Conservation (phyloP, 2,797 vertebrate genomes). For the Halcyon chelicuti region DNA sequence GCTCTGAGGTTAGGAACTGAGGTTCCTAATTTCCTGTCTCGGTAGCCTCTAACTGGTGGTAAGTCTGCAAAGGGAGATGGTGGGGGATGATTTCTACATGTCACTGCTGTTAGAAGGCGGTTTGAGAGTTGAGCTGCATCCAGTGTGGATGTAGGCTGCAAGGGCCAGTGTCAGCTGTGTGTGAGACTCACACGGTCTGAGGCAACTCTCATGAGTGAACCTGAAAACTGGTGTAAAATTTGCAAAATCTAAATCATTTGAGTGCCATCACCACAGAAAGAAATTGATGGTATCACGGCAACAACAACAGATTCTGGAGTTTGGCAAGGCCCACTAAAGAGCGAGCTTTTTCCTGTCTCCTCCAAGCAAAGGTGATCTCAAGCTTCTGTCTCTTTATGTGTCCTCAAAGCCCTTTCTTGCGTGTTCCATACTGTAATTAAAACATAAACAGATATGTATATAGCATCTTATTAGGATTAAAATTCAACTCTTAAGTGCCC, state of each 20-base stretch:
- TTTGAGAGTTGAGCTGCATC: background rate
- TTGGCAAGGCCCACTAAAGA: background rate
- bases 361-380: background rate
- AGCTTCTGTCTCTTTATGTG: background rate
- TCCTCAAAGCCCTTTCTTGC: background rate
- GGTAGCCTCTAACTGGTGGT: background rate
- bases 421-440: background rate
- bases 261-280: background rate
- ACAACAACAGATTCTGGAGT: background rate
- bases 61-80: background rate
- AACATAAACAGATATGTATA: background rate
- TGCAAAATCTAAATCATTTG: background rate
- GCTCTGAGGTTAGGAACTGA: background rate
- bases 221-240: background rate
- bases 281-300: accelerated
- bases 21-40: background rate
- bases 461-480: background rate
- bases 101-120: background rate
- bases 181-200: accelerated
- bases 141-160: background rate
- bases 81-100: background rate
- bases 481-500: background rate
- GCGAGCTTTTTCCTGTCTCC: background rate
- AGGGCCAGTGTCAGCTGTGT: background rate
- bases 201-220: accelerated